These are phyloP conservation scores for Muraenolepis orangiensis DNA, from an alignment of 2,797 vertebrate genomes.

Conservation along the genomic window DNA sequence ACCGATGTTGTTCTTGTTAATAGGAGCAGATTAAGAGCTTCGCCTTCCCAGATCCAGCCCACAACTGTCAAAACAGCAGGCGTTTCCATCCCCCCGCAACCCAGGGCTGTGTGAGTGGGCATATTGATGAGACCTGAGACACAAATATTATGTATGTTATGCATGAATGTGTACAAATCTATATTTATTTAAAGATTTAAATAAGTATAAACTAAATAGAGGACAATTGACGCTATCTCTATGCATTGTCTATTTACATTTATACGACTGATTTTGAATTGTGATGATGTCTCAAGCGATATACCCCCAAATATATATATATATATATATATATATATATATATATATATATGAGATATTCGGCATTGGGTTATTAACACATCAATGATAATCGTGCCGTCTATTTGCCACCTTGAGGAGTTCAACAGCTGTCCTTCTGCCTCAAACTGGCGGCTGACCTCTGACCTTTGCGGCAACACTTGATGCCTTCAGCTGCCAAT, in stretches of 20 bases:
- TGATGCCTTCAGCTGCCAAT: slow-evolving; percentile 88
- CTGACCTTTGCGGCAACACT: slow-evolving; percentile 81
- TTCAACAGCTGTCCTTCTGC: slow-evolving; percentile 77
- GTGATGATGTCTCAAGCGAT: background rate
- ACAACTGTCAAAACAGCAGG: slow-evolving; percentile 76
- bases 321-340: background rate
- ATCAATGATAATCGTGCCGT: background rate
- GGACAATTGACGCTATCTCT: background rate
- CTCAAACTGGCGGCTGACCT: slow-evolving; percentile 76
- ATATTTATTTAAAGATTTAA: slow-evolving; percentile 52
- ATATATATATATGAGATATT: background rate
- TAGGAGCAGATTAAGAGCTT: slow-evolving; percentile 74
- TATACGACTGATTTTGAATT: background rate
- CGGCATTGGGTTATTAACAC: background rate
- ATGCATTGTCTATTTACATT: background rate
- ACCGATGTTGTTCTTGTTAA: slow-evolving; percentile 68
- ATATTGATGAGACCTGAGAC: slow-evolving; percentile 70
- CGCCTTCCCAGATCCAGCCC: slow-evolving; percentile 58
- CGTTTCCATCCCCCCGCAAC: slow-evolving; percentile 14
- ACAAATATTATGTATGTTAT: slow-evolving; percentile 43
- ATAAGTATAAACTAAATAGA: slow-evolving; percentile 23
- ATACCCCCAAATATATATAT: too few relatives aligned
- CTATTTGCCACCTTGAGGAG: background rate
- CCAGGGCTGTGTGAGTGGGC: slow-evolving; percentile 65
- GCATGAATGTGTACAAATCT: background rate